phyloP scores from a whole-genome alignment of 2,113 vertebrate genomes.

The Nyctereutes procyonoides region DNA sequence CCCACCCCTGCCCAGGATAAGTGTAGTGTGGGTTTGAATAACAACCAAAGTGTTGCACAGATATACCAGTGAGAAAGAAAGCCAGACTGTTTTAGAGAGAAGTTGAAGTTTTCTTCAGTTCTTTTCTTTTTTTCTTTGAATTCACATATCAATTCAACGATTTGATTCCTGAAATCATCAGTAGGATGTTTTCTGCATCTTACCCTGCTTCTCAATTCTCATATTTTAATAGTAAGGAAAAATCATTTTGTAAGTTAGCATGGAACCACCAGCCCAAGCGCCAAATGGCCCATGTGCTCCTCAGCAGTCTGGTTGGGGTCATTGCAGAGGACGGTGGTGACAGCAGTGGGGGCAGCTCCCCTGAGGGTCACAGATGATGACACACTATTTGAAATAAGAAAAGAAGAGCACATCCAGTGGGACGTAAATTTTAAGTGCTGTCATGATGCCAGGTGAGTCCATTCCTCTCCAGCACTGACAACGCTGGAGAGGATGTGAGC shows the following conservation, averaged over 20 bases:
- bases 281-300: background rate
- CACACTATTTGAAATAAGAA: background rate
- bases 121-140: background rate
- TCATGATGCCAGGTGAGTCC: rapidly evolving
- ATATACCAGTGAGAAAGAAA: background rate
- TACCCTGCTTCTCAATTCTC: background rate
- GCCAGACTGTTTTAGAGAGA: background rate
- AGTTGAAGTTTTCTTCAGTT: background rate
- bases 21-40: background rate
- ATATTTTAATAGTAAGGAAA: background rate
- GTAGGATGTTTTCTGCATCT: background rate
- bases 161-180: background rate
- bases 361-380: background rate
- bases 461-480: background rate
- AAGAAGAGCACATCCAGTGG: background rate
- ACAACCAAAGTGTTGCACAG: background rate
- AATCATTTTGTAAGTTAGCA: background rate
- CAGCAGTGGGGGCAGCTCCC: background rate
- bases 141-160: background rate
- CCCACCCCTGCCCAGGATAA: background rate
- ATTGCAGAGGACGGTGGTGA: background rate
- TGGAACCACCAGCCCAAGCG: background rate
- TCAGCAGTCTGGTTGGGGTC: background rate
- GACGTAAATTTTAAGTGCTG: background rate
- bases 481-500: background rate